Base-by-base conservation (phyloP, 2,797 vertebrate genomes). In the Lates japonicus region DNA sequence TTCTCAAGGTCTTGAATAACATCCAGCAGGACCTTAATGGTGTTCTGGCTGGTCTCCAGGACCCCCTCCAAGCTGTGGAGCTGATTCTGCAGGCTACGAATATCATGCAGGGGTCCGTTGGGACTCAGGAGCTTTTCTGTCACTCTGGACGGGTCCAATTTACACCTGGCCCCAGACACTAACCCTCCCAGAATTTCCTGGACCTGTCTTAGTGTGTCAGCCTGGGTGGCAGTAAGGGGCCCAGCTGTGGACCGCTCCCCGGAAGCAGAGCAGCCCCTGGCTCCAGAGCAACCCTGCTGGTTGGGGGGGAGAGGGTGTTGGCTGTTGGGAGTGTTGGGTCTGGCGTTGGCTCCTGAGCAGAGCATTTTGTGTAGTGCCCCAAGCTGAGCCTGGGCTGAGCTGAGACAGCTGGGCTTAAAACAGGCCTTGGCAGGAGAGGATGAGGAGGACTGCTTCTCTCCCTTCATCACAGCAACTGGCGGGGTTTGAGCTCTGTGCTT, bases 1-100 rank as follows among this genome's bases (percentile, higher is more conserved):
- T 96, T 97, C 92, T 97, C 97, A 87, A 97, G 94, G 93, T 97
- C 97, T 95, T 97, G 97, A 94, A 97, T 97, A 85, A 97, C 96
- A 8, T 96, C 96, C 92, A 97, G 94, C 87, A 97, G 95, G 83
- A 97, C 94, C 72, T 96, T 96, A 86, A 97, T 97, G 88, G 96
- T 97, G 85, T 97, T 96, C 90, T 97, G 97, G 94, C 97, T 97
- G 82, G 96, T 97, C 91, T 97, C 96, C 94, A 97, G 93, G 78
- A 97, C 96, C 49, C 96, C 96, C 87, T 97, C 97, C 90, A 97
- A 91, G 84, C 96, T 97, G 57, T 96, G 96, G 70, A 97, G 95
- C 92, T 96, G 96, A 83, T 93, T 95, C 88, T 95, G 96, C 90
- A 97, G 91, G 87, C 92, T 95, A 37, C 96, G 94, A 52, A 94